Percentiles rank a stretch among this genome's conserved stretches.
phyloP scores from a whole-genome alignment of 2,888 invertebrate species.

The Sinotaia quadrata region DNA sequence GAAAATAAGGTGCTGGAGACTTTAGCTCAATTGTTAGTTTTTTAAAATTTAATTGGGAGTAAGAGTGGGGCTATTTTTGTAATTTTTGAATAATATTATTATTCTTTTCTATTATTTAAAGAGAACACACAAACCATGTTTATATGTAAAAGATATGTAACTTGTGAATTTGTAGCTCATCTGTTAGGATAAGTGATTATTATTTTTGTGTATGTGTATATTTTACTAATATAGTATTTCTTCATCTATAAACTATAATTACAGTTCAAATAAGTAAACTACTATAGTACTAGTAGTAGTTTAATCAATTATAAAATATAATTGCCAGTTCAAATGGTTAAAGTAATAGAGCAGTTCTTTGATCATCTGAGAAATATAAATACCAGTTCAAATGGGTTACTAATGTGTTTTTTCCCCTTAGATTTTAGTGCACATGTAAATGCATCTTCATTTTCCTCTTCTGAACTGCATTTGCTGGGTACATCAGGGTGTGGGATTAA shows the following conservation, averaged over 20 bases:
- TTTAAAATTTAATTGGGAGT: no score
- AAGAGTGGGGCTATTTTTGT: no score
- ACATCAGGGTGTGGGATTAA: conserved; percentile 28
- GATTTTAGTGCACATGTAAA: conserved; percentile 9
- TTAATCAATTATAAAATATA: not conserved
- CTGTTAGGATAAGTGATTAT: no score
- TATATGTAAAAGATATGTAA: no score
- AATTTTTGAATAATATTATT: no score
- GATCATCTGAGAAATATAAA: not conserved
- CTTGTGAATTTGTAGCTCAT: no score
- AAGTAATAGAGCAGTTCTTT: no score
- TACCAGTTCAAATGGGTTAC: conserved; percentile 58
- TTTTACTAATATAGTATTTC: not conserved
- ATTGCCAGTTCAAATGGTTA: conserved; percentile 57
- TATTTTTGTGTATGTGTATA: no score
- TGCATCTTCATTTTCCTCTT: conserved; percentile 29
- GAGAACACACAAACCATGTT: no score
- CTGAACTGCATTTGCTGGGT: conserved; percentile 33
- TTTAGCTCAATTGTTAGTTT: no score
- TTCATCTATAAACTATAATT: not conserved
- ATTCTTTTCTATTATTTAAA: no score
- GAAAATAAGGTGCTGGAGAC: no score
- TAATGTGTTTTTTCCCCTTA: conserved; percentile 24
- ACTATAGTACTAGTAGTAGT: not conserved
- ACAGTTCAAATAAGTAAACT: not conserved